These are phyloP conservation scores for Drosophila triauraria DNA, from an alignment of 1,140 invertebrate genomes.

Conservation along the genomic window DNA sequence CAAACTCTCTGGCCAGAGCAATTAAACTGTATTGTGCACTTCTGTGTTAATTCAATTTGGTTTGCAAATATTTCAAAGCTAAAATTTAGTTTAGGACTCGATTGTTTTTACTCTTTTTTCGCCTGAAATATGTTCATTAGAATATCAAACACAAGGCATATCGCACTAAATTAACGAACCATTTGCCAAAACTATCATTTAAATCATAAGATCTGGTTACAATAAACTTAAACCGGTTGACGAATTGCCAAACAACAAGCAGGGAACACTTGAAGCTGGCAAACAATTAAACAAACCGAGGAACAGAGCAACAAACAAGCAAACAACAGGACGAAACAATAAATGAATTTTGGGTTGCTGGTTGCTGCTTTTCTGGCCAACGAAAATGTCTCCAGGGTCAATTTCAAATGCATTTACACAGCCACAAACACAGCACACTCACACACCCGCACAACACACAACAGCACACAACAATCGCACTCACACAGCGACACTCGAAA, in stretches of 20 bases:
- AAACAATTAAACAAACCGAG: constrained; percentile 60
- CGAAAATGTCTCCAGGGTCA: constrained; percentile 75
- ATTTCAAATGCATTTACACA: constrained; percentile 73
- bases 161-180: constrained; percentile 18
- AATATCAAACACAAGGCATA: not conserved
- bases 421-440: constrained; percentile 12
- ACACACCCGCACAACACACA: not conserved
- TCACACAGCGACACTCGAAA: constrained; percentile 37
- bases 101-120: not conserved
- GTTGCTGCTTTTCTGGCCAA: constrained; percentile 36
- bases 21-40: constrained; percentile 59
- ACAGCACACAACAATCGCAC: constrained; percentile 5
- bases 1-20: constrained; percentile 35
- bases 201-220: not conserved
- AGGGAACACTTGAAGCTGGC: constrained; percentile 42
- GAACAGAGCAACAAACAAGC: constrained; percentile 30
- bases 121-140: not conserved
- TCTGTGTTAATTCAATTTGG: constrained; percentile 62
- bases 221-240: constrained; percentile 20
- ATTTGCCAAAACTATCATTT: constrained; percentile 18
- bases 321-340: constrained; percentile 51
- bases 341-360: constrained; percentile 58
- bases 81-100: constrained; percentile 41
- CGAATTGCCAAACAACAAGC: constrained; percentile 8
- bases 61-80: constrained; percentile 55